Evolutionary conservation across 2,888 invertebrate species (phyloP).

Genomic region (Schizotus pectinicornis): DNA sequence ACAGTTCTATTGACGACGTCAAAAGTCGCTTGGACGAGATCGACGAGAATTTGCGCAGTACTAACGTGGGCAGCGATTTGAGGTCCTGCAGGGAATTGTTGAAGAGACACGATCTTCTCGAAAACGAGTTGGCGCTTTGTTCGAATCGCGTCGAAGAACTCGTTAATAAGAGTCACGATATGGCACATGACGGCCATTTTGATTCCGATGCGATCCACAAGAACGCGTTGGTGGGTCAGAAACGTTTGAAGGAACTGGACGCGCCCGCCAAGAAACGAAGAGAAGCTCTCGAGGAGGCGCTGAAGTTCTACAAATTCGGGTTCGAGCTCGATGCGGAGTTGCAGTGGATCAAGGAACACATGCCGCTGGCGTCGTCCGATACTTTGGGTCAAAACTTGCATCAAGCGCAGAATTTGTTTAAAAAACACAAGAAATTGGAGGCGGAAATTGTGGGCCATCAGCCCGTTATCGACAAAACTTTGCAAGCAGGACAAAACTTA

Average conservation of each 20-base stretch:
- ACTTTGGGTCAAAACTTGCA: constrained; percentile 84
- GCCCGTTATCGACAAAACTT: constrained; percentile 81
- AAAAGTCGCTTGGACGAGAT: constrained; percentile 86
- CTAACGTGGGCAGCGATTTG: constrained; percentile 87
- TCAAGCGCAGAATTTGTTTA: constrained; percentile 89
- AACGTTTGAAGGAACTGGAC: constrained; percentile 72
- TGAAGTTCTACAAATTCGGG: constrained; percentile 88
- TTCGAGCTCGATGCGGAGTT: constrained; percentile 92
- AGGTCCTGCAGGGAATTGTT: constrained; percentile 90
- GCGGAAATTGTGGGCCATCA: constrained; percentile 88
- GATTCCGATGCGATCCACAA: constrained; percentile 86
- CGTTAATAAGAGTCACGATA: constrained; percentile 81
- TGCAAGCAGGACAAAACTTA: constrained; percentile 78
- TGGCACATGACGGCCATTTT: constrained; percentile 94
- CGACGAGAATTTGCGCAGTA: constrained; percentile 76
- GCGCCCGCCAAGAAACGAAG: constrained; percentile 75
- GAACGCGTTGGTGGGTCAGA: constrained; percentile 76
- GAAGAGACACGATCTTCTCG: constrained; percentile 87
- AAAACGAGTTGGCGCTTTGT: constrained; percentile 86
- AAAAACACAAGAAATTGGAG: constrained; percentile 93
- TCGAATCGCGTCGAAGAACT: constrained; percentile 81
- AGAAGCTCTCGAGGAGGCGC: constrained; percentile 81
- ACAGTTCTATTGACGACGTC: constrained; percentile 87
- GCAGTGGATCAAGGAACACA: constrained; percentile 93
- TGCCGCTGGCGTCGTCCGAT: constrained; percentile 78